A percentile compares a stretch with the other conserved stretches of the same genome.
Evolutionary conservation across 2,797 vertebrate genomes (phyloP).

Genomic region (Liparis tanakae): DNA sequence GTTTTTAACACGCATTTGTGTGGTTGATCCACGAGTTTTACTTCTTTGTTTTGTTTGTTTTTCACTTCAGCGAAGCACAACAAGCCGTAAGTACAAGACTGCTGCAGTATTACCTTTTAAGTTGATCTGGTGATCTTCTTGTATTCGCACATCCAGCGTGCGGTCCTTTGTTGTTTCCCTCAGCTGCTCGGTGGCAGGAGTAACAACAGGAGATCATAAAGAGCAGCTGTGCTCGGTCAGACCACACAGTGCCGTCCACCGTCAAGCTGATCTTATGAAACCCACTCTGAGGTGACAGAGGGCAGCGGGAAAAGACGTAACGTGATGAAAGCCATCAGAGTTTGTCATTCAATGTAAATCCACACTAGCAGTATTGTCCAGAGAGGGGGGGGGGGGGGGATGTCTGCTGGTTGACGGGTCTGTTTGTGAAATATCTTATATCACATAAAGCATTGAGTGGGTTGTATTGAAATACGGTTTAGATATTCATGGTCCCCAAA

Average conservation of each 20-base stretch:
- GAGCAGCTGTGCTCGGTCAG: conserved; percentile 73
- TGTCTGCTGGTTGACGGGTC: too few relatives aligned
- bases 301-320: conserved; percentile 35
- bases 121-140: not conserved
- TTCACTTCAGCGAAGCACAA: not conserved
- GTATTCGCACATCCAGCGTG: not conserved
- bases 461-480: not conserved
- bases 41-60: not conserved
- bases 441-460: not conserved
- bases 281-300: conserved; percentile 36
- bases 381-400: too few relatives aligned
- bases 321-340: conserved; percentile 46
- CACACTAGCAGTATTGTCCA: not conserved
- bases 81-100: not conserved
- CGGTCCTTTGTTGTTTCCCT: conserved; percentile 59
- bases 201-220: conserved; percentile 74
- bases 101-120: not conserved
- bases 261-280: conserved; percentile 31
- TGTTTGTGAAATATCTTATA: not conserved
- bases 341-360: not conserved
- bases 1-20: not conserved
- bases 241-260: conserved; percentile 54
- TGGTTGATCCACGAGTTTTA: not conserved
- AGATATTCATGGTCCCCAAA: not conserved
- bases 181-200: conserved; percentile 64